Conservation (phyloP, 2,113 vertebrate species). For the Clupea harengus region DNA sequence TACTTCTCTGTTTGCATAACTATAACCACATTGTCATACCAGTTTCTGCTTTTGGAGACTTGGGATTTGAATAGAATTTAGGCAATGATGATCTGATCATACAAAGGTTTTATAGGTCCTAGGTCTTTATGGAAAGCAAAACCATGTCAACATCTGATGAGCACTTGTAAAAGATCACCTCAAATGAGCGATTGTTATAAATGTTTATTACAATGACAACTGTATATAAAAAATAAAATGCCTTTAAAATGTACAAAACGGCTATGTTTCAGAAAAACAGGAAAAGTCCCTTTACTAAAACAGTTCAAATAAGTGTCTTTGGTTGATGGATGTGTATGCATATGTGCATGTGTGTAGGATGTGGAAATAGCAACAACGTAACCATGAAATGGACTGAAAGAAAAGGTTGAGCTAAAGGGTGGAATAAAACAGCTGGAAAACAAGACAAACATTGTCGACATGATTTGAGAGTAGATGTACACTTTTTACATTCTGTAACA, state of each 20-base stretch:
- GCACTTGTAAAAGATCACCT: not conserved
- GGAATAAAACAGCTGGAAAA: constrained; percentile 25
- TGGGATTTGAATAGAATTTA: not conserved
- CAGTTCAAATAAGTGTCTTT: constrained; percentile 64
- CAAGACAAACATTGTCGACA: constrained; percentile 38
- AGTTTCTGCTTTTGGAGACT: not conserved
- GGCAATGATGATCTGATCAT: not conserved
- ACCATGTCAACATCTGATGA: not conserved
- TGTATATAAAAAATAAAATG: constrained; percentile 80
- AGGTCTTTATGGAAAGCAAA: not conserved
- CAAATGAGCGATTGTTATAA: constrained; percentile 49
- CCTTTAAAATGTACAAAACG: constrained; percentile 71
- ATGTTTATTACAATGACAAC: constrained; percentile 74
- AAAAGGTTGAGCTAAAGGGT: not conserved
- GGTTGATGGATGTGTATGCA: constrained; percentile 59
- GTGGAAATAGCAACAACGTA: not conserved
- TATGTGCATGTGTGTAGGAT: constrained; percentile 39
- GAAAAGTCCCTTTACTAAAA: constrained; percentile 67
- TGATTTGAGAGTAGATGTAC: constrained; percentile 46
- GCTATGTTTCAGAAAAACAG: constrained; percentile 41
- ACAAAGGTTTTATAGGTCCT: not conserved
- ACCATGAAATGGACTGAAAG: constrained; percentile 17
- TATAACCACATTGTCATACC: not conserved
- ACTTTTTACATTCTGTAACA: constrained; percentile 45
- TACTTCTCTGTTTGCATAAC: not conserved